Percentiles rank a stretch among this genome's conserved stretches.
These are phyloP conservation scores for Cryptosula pallasiana DNA, from an alignment of 2,888 invertebrate genomes.

Conservation along the genomic window DNA sequence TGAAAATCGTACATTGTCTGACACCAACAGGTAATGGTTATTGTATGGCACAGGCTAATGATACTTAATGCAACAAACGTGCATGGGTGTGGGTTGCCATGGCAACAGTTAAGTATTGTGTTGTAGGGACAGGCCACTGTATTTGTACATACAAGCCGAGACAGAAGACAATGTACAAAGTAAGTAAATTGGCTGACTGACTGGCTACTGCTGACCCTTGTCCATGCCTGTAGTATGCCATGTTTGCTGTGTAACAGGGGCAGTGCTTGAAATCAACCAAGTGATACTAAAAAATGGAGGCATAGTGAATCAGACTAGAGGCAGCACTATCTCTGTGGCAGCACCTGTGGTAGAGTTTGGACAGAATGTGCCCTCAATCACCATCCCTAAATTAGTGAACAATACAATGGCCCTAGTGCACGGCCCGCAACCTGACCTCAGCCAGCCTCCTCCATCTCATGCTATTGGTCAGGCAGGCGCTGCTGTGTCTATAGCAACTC, in stretches of 20 bases:
- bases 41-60: too few relatives aligned
- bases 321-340: slow-evolving; percentile 21
- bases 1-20: slow-evolving; percentile 53
- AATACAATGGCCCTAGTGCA: neutral
- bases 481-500: too few relatives aligned
- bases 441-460: slow-evolving; percentile 17
- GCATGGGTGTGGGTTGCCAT: too few relatives aligned
- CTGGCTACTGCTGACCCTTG: neutral
- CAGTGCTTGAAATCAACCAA: slow-evolving; percentile 16
- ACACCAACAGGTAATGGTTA: neutral
- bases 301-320: slow-evolving; percentile 19
- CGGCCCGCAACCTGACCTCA: slow-evolving; percentile 13
- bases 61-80: too few relatives aligned
- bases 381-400: neutral
- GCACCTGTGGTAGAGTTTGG: neutral
- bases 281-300: slow-evolving; percentile 17
- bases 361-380: neutral
- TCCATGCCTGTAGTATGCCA: neutral
- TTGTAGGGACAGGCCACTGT: slow-evolving; percentile 57
- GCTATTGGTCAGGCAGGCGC: neutral
- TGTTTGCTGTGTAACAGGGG: neutral
- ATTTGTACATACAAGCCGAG: slow-evolving; percentile 60
- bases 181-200: slow-evolving; percentile 39
- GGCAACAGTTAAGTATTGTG: slow-evolving; percentile 24
- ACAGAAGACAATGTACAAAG: slow-evolving; percentile 56